Conservation (phyloP, 2,113 vertebrate genomes). For the Nothocercus julius region DNA sequence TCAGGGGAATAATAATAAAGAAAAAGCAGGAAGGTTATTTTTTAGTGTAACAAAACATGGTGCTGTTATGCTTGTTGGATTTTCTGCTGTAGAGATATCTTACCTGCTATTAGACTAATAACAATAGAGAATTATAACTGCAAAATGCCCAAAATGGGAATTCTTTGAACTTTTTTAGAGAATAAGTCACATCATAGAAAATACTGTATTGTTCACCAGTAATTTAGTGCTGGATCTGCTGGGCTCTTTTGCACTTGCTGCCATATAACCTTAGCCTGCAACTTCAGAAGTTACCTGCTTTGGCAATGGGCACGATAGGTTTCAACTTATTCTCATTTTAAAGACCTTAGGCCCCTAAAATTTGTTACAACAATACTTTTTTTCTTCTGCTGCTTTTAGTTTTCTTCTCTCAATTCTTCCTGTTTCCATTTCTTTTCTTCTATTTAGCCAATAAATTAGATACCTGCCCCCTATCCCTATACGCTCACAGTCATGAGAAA, state of each 20-base stretch:
- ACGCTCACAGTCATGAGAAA: neutral
- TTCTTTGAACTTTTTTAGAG: neutral
- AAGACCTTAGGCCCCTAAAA: neutral
- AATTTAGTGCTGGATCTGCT: neutral
- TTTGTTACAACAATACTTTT: neutral
- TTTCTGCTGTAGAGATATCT: neutral
- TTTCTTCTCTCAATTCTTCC: neutral
- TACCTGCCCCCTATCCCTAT: neutral
- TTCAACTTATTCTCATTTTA: neutral
- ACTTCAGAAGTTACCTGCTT: neutral
- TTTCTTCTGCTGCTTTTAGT: neutral
- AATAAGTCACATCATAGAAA: neutral
- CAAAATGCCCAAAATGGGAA: neutral
- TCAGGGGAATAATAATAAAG: neutral
- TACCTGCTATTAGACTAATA: neutral
- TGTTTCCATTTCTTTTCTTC: neutral
- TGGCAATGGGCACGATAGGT: neutral
- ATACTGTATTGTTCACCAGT: neutral
- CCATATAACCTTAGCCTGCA: neutral
- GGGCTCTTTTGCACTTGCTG: neutral
- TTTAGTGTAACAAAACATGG: neutral
- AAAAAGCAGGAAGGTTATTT: neutral
- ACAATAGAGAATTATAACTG: neutral
- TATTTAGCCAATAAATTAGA: neutral
- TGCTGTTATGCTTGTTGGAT: neutral